These are phyloP conservation scores for Megathymus violae DNA, from an alignment of 1,140 invertebrate genomes.

Conservation along the genomic window DNA sequence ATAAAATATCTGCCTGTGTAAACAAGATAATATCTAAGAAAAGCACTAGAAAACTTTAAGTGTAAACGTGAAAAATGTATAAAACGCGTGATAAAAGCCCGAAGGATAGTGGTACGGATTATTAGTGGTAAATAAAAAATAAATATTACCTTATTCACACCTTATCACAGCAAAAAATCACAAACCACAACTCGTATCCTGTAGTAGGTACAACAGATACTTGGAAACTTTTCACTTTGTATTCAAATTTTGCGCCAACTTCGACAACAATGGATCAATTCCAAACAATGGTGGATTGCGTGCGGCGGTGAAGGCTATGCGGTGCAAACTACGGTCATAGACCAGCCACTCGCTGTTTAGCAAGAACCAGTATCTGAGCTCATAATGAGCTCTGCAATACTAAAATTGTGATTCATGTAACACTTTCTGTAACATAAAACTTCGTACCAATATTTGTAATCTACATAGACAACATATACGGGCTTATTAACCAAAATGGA, in stretches of 20 bases:
- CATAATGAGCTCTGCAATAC: conserved; percentile 6
- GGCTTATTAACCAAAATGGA: too few species aligned
- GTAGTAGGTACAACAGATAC: background rate
- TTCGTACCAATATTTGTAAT: too few species aligned
- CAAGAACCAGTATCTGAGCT: conserved; percentile 20
- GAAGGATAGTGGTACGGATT: too few species aligned
- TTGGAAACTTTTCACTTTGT: conserved; percentile 22
- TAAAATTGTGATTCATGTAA: conserved; percentile 14
- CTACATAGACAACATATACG: too few species aligned
- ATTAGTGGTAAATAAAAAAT: too few species aligned
- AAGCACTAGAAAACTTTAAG: too few species aligned
- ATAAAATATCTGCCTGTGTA: too few species aligned
- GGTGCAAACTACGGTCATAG: conserved; percentile 32
- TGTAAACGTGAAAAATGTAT: too few species aligned
- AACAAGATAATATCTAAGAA: too few species aligned
- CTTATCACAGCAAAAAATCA: conserved; percentile 7
- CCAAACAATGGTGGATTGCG: conserved; percentile 13
- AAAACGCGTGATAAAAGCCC: too few species aligned
- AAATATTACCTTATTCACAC: too few species aligned
- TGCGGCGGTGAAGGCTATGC: conserved; percentile 24
- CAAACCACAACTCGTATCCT: conserved; percentile 19
- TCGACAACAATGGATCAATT: conserved; percentile 2
- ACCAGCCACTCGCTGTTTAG: conserved; percentile 25
- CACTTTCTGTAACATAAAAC: background rate
- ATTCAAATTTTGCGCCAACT: conserved; percentile 36